These are phyloP conservation scores for Gymnobelideus leadbeateri DNA, from an alignment of 2,113 vertebrate species.

Conservation along the genomic window DNA sequence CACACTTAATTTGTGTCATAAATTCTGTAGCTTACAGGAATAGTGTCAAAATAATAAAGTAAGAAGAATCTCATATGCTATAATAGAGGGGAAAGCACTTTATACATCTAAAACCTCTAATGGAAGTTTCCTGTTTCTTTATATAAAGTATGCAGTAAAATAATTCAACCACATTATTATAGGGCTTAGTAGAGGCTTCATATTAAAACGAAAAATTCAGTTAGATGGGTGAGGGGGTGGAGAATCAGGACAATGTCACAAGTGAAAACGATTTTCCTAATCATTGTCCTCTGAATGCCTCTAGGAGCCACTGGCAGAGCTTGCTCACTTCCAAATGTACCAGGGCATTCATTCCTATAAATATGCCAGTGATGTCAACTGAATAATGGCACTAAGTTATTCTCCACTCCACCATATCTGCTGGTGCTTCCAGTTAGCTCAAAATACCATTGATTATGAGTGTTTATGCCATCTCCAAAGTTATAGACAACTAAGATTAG, in stretches of 20 bases:
- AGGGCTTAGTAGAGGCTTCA: conserved; percentile 16
- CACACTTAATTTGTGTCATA: background rate
- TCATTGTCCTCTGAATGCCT: background rate
- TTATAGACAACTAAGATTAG: conserved; percentile 63
- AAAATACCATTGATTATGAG: conserved; percentile 45
- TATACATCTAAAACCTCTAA: conserved; percentile 57
- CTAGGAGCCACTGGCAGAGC: background rate
- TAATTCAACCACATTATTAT: conserved; percentile 42
- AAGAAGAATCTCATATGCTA: background rate
- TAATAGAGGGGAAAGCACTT: conserved; percentile 32
- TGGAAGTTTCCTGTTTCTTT: conserved; percentile 69
- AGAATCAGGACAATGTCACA: background rate
- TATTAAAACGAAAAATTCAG: conserved; percentile 36
- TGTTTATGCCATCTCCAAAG: conserved; percentile 58
- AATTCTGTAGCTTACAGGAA: background rate
- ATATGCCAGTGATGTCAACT: conserved; percentile 12
- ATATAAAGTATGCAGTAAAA: conserved; percentile 64
- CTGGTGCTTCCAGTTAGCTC: conserved; percentile 38
- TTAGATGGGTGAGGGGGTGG: background rate
- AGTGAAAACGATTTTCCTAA: background rate
- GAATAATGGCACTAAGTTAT: background rate
- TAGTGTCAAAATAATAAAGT: background rate
- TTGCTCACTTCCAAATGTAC: conserved; percentile 20
- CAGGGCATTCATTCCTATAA: conserved; percentile 27
- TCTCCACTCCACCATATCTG: background rate